A percentile compares a stretch with the other conserved stretches of the same genome.
These are phyloP conservation scores for Gambusia yucatana DNA, from an alignment of 2,797 vertebrate species.

Conservation along the genomic window DNA sequence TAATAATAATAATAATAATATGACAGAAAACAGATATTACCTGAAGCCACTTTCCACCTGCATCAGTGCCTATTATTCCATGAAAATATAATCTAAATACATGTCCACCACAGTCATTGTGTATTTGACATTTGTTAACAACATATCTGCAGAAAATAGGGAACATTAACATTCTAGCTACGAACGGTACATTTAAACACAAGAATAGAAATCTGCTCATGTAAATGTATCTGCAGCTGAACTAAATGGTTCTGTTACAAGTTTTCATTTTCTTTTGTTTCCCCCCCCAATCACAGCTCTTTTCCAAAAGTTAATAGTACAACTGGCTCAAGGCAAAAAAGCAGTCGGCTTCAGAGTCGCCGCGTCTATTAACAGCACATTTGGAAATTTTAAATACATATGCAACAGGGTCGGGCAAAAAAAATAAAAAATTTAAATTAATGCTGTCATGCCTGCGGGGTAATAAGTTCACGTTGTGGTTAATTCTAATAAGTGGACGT, in stretches of 20 bases:
- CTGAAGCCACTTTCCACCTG: not conserved
- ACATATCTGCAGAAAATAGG: not conserved
- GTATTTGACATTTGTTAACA: not conserved
- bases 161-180: not conserved
- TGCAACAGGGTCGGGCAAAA: not conserved
- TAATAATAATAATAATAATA: not conserved
- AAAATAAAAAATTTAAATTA: not conserved
- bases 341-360: not conserved
- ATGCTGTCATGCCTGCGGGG: not conserved
- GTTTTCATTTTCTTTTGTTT: not conserved
- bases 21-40: not conserved
- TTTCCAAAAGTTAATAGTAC: not conserved
- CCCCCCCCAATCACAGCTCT: not conserved
- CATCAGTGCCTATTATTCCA: not conserved
- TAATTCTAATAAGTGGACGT: not conserved
- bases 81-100: not conserved
- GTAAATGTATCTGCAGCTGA: not conserved
- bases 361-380: not conserved
- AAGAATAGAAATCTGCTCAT: not conserved
- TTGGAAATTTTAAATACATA: not conserved
- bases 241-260: not conserved
- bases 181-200: not conserved
- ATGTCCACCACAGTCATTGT: not conserved
- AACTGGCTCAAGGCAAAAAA: slow-evolving; percentile 1
- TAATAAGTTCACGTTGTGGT: not conserved